These are phyloP conservation scores for Botia kubotai DNA, from an alignment of 2,797 vertebrate species.

Conservation along the genomic window DNA sequence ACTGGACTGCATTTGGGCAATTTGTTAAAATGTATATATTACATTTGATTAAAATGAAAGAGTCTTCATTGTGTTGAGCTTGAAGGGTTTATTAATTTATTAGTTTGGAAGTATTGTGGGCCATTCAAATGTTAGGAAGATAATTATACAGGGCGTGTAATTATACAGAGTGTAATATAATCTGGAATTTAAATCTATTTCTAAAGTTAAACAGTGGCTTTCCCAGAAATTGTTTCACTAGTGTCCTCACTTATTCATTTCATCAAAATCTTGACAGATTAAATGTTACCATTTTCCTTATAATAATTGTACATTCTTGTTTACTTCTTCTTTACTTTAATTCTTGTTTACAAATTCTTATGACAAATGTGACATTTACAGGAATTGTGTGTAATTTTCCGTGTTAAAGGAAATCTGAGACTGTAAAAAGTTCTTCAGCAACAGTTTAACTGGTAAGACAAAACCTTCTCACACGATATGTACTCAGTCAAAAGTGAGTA, in stretches of 20 bases:
- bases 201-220: neutral
- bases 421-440: slow-evolving; percentile 79
- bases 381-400: slow-evolving; percentile 79
- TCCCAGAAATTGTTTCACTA: no score
- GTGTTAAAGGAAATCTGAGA: slow-evolving; percentile 79
- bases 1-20: neutral
- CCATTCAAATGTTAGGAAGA: neutral
- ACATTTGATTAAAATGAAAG: slow-evolving; percentile 23
- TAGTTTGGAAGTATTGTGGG: neutral
- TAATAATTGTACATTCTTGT: slow-evolving; percentile 19
- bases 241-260: neutral
- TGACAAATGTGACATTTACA: slow-evolving; percentile 80
- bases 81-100: neutral
- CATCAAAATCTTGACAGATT: slow-evolving; percentile 1
- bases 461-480: slow-evolving; percentile 78
- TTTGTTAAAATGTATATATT: neutral
- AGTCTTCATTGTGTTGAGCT: neutral
- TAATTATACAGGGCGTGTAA: neutral
- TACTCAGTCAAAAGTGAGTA: slow-evolving; percentile 55
- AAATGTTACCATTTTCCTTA: slow-evolving; percentile 8
- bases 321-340: no score
- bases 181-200: neutral
- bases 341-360: slow-evolving; percentile 44
- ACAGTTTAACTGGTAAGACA: slow-evolving; percentile 81
- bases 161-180: neutral